phyloP scores from a whole-genome alignment of 2,888 invertebrate species.

The Nasonovia ribisnigri region DNA sequence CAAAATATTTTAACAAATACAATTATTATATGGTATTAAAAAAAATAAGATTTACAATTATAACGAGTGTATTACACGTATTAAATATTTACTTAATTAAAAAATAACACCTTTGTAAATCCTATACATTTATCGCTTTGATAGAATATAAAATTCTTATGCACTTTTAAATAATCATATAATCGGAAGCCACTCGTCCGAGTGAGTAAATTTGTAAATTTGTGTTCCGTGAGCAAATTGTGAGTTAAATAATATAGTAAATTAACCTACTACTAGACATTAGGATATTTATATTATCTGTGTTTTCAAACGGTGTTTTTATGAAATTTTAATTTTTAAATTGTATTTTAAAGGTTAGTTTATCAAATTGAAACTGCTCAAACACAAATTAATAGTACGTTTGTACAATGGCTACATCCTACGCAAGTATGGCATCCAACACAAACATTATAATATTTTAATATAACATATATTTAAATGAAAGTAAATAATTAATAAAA shows the following conservation, averaged over 20 bases:
- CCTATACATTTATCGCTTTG: not conserved
- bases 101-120: not conserved
- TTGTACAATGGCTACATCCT: no score
- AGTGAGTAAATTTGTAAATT: no score
- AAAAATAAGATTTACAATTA: not conserved
- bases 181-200: no score
- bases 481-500: not conserved
- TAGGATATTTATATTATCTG: no score
- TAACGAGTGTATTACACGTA: not conserved
- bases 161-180: not conserved
- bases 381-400: no score
- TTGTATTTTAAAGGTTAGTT: no score
- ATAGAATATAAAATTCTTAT: not conserved
- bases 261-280: no score
- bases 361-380: no score
- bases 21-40: not conserved
- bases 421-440: not conserved
- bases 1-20: not conserved
- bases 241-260: no score
- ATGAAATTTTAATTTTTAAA: no score
- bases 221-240: no score
- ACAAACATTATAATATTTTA: not conserved
- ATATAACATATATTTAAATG: not conserved
- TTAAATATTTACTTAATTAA: not conserved
- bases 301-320: no score